These are phyloP conservation scores for Antedon bifida DNA, from an alignment of 35 echinoderm and acorn worm species.

Conservation along the genomic window DNA sequence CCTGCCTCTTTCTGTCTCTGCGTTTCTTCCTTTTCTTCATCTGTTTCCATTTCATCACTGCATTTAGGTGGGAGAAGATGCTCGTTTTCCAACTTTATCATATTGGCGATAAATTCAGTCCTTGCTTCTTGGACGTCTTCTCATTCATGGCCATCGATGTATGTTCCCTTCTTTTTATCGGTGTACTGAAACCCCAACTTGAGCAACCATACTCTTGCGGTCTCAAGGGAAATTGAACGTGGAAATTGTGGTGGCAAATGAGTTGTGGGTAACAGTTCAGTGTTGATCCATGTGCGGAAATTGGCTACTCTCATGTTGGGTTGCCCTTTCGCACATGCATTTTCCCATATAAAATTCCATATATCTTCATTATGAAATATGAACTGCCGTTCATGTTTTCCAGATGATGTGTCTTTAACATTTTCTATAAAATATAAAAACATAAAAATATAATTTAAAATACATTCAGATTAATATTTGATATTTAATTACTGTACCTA, in stretches of 20 bases:
- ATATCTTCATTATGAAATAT: slow-evolving; percentile 4
- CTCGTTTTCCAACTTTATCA: too few relatives aligned
- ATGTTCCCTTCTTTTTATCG: slow-evolving; percentile 3
- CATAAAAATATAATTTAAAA: too few relatives aligned
- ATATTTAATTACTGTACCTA: too few relatives aligned
- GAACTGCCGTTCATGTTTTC: slow-evolving; percentile 6
- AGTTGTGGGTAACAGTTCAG: too few relatives aligned
- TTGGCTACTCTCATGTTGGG: too few relatives aligned
- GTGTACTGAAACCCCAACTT: background rate
- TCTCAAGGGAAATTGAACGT: background rate
- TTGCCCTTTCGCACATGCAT: too few relatives aligned
- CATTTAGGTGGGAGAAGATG: too few relatives aligned
- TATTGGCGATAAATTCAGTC: background rate
- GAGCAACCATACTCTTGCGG: background rate
- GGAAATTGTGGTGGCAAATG: background rate
- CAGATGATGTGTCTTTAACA: background rate
- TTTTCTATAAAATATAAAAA: background rate
- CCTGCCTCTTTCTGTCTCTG: too few relatives aligned
- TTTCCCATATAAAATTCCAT: background rate
- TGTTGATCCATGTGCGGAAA: too few relatives aligned
- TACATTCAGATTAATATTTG: too few relatives aligned
- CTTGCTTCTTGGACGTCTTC: background rate
- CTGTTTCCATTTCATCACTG: too few relatives aligned
- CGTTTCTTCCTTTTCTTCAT: too few relatives aligned
- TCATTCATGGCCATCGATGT: slow-evolving; percentile 7